These are phyloP conservation scores for Fregetta grallaria DNA, from an alignment of 2,113 vertebrate genomes.

Conservation along the genomic window DNA sequence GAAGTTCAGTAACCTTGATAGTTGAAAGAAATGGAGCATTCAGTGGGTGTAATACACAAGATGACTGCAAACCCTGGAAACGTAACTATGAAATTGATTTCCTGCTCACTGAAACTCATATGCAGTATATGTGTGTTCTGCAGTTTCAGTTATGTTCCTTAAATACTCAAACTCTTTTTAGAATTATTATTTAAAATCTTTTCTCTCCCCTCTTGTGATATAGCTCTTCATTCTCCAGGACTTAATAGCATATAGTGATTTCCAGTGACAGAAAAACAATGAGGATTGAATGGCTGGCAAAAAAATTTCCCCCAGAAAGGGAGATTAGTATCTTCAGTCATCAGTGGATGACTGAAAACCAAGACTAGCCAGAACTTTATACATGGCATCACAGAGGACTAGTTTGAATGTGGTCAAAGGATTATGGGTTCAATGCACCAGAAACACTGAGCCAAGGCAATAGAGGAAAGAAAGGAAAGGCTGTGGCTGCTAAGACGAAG, in stretches of 20 bases:
- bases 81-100: conserved; percentile 41
- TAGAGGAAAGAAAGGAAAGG: background rate
- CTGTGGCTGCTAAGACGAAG: background rate
- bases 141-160: background rate
- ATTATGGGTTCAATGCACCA: background rate
- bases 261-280: background rate
- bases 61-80: conserved; percentile 3
- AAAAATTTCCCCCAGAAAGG: background rate
- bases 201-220: background rate
- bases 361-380: background rate
- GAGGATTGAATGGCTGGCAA: background rate
- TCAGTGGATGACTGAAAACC: background rate
- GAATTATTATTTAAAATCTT: background rate
- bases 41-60: background rate
- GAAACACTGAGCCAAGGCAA: background rate
- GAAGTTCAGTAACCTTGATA: conserved; percentile 62
- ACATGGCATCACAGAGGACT: background rate
- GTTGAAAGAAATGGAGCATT: conserved; percentile 53
- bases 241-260: background rate
- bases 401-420: background rate
- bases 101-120: background rate
- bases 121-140: background rate
- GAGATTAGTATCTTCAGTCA: background rate
- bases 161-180: background rate
- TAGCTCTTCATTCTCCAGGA: background rate